Percentiles rank a stretch among this genome's conserved stretches.
Evolutionary conservation across 2,797 vertebrate genomes (phyloP).

Genomic region (Channallabes apus): DNA sequence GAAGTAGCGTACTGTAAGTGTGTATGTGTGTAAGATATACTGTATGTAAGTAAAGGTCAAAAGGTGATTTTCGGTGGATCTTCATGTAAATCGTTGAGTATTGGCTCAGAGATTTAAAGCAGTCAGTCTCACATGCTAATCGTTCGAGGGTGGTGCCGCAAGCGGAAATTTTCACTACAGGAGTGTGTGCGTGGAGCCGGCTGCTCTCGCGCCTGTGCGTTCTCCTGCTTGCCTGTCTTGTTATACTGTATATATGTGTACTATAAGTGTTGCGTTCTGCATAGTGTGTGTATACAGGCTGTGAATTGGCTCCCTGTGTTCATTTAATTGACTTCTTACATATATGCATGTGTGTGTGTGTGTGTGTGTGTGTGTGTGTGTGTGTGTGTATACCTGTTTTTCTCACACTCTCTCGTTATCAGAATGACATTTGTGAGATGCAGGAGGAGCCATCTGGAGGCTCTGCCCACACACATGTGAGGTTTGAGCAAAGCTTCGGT

Average conservation of each 20-base stretch:
- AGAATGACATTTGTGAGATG: constrained; percentile 81
- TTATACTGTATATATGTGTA: not conserved
- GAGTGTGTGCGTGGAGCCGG: not conserved
- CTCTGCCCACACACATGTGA: constrained; percentile 68
- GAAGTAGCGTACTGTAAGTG: not conserved
- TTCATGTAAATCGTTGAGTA: not conserved
- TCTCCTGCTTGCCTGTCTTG: not conserved
- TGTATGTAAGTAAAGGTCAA: too few relatives aligned
- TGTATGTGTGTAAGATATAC: not conserved
- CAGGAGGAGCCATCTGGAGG: constrained; percentile 79
- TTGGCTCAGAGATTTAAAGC: not conserved
- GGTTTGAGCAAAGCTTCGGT: constrained; percentile 42
- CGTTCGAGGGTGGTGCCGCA: not conserved
- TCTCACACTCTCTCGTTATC: constrained; percentile 69
- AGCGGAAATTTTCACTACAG: not conserved
- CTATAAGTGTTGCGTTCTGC: not conserved
- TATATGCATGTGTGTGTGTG: constrained; percentile 21
- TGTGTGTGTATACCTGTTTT: constrained; percentile 65
- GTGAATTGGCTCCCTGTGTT: not conserved
- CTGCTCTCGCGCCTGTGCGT: not conserved
- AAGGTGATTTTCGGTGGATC: not conserved
- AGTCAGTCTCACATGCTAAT: not conserved
- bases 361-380: constrained; percentile 45
- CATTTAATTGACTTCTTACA: not conserved
- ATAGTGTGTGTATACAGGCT: constrained; percentile 15